Conservation (phyloP, 2,888 invertebrate species). For the Erynnis tages region DNA sequence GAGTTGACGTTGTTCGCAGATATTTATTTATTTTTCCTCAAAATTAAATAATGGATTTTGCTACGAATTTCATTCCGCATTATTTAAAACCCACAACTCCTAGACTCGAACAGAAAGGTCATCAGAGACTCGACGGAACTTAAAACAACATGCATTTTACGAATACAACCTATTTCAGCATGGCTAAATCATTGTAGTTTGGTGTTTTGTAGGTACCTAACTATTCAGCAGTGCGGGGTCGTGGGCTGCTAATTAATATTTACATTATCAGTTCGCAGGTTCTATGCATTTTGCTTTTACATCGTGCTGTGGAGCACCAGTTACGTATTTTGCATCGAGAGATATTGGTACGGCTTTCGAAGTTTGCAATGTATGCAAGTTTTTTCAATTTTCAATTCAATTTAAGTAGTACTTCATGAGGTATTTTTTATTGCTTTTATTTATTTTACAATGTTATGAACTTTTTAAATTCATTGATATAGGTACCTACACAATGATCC, state of each 20-base stretch:
- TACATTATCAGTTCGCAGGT: slow-evolving; percentile 21
- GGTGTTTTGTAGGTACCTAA: slow-evolving; percentile 36
- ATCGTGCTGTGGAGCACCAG: neutral
- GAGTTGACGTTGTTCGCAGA: too few species aligned
- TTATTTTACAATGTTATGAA: too few species aligned
- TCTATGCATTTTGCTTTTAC: slow-evolving; percentile 55
- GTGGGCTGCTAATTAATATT: slow-evolving; percentile 46
- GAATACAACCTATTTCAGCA: slow-evolving; percentile 41
- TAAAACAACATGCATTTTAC: slow-evolving; percentile 60
- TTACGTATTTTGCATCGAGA: neutral
- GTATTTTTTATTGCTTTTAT: too few species aligned
- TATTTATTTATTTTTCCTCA: too few species aligned
- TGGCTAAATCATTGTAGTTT: neutral
- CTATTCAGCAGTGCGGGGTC: slow-evolving; percentile 67
- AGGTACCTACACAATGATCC: too few species aligned
- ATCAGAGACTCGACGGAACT: slow-evolving; percentile 47
- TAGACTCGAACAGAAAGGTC: slow-evolving; percentile 39
- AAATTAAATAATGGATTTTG: too few species aligned
- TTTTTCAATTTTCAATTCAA: too few species aligned
- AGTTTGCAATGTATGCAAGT: too few species aligned
- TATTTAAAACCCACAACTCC: neutral
- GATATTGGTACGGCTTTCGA: slow-evolving; percentile 36
- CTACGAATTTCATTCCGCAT: slow-evolving; percentile 2
- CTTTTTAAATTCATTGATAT: too few species aligned
- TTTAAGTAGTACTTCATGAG: too few species aligned